Conservation (phyloP, 2,888 invertebrate species). For the Acanthococcus lagerstroemiae region DNA sequence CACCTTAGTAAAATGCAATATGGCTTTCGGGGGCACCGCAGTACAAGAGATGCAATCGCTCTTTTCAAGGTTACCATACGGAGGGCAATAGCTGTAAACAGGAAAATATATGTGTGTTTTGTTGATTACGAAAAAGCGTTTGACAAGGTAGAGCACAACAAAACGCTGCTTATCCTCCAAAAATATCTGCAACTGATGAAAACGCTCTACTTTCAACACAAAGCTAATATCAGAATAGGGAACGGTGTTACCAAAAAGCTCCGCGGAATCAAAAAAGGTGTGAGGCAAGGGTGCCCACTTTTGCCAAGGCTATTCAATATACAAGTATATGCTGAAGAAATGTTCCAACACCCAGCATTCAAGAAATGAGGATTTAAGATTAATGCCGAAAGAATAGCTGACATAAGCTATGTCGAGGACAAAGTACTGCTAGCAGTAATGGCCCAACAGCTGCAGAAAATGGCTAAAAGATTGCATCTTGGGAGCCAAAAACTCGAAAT, state of each 20-base stretch:
- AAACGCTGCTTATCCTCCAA: background rate
- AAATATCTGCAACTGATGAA: background rate
- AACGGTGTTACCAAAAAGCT: background rate
- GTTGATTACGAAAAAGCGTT: background rate
- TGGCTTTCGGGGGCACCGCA: background rate
- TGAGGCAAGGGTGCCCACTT: background rate
- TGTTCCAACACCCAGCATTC: background rate
- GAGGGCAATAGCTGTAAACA: background rate
- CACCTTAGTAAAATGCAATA: background rate
- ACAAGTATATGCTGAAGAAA: background rate
- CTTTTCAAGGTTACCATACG: background rate
- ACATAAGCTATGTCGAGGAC: background rate
- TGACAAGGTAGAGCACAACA: background rate
- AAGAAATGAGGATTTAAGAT: background rate
- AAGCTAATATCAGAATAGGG: background rate
- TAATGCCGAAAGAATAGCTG: background rate
- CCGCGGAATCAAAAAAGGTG: background rate
- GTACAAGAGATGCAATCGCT: background rate
- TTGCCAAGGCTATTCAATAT: background rate
- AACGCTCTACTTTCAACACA: background rate
- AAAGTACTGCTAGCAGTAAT: background rate
- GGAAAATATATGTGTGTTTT: background rate
- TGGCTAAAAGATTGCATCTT: background rate
- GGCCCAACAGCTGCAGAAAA: background rate
- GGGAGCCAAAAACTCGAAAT: background rate